phyloP scores from a whole-genome alignment of 2,888 invertebrate genomes.

The Schrankia costaestrigalis region DNA sequence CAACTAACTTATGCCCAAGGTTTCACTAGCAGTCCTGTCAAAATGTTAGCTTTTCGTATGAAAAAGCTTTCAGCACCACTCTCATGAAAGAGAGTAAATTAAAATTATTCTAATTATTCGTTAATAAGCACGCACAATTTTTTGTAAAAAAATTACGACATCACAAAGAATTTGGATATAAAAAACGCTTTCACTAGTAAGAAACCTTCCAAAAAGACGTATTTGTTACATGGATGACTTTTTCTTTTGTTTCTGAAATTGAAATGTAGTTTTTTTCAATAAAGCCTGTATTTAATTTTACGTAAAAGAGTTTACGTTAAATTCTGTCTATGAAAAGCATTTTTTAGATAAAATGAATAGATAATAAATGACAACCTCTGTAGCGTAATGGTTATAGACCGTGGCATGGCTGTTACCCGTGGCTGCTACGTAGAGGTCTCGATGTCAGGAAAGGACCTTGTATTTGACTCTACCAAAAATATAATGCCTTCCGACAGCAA shows the following conservation, averaged over 20 bases:
- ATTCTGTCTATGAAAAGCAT: too few relatives aligned
- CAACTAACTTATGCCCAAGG: conserved; percentile 68
- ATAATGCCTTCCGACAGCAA: too few relatives aligned
- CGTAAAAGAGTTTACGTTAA: too few relatives aligned
- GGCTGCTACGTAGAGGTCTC: too few relatives aligned
- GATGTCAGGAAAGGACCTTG: too few relatives aligned
- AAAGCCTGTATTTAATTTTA: conserved; percentile 36
- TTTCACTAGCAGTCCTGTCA: conserved; percentile 67
- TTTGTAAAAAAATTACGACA: conserved; percentile 76
- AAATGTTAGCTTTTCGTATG: conserved; percentile 55
- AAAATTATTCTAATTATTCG: conserved; percentile 44
- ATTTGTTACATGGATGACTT: conserved; percentile 72
- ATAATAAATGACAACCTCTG: too few relatives aligned
- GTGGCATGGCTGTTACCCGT: too few relatives aligned
- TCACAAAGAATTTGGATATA: conserved; percentile 80
- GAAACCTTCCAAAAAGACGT: conserved; percentile 76
- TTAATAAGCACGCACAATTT: conserved; percentile 71
- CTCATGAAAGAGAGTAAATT: conserved; percentile 69
- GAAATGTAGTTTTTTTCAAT: conserved; percentile 52
- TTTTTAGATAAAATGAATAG: too few relatives aligned
- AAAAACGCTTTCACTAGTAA: conserved; percentile 76
- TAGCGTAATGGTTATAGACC: too few relatives aligned
- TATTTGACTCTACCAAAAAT: too few relatives aligned
- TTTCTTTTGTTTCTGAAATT: conserved; percentile 77
- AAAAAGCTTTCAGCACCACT: conserved; percentile 61